Percentiles rank a stretch among this genome's conserved stretches.
These are phyloP conservation scores for Noturus placidus DNA, from an alignment of 2,113 vertebrate genomes.

Conservation along the genomic window DNA sequence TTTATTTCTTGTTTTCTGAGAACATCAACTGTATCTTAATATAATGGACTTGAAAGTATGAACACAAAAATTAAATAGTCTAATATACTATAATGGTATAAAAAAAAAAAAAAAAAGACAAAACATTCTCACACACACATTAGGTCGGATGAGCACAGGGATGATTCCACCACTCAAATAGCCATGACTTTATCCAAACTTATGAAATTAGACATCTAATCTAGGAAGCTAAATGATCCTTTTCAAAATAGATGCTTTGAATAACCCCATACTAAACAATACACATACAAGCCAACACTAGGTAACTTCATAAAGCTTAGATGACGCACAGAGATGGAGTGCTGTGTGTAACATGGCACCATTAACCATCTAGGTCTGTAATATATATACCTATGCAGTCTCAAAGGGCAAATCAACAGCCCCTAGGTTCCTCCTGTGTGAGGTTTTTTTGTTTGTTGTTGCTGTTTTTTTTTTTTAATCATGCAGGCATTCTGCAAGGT, in stretches of 20 bases:
- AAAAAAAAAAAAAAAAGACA: neutral
- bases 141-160: neutral
- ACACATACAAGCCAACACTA: neutral
- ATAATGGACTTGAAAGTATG: neutral
- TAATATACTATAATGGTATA: neutral
- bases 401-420: neutral
- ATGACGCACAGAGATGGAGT: neutral
- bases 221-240: neutral
- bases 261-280: neutral
- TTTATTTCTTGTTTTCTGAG: neutral
- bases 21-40: neutral
- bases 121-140: neutral
- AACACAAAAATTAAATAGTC: neutral
- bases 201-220: neutral
- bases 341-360: neutral
- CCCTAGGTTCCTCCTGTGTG: neutral
- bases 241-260: neutral
- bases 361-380: neutral
- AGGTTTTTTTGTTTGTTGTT: neutral
- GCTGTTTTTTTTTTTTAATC: neutral
- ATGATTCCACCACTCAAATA: neutral
- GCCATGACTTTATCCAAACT: neutral
- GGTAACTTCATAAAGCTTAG: neutral
- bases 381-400: neutral
- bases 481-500: neutral